phyloP scores from a whole-genome alignment of 2,888 invertebrate species.

The Nomada hirtipes region DNA sequence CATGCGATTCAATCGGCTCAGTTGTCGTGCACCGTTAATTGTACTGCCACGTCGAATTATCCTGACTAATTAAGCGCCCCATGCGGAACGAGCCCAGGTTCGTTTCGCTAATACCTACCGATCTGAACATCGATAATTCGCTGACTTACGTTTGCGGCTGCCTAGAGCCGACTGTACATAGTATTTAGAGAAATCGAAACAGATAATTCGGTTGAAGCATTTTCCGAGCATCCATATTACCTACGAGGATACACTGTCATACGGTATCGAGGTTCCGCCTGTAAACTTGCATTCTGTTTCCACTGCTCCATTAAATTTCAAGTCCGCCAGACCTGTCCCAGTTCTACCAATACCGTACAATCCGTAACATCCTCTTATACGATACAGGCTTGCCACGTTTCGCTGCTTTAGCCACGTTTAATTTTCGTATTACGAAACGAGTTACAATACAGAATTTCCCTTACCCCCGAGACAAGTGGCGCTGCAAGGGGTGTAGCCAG shows the following conservation, averaged over 20 bases:
- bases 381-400: not conserved
- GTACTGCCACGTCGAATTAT: constrained; percentile 58
- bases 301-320: constrained; percentile 17
- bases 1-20: constrained; percentile 35
- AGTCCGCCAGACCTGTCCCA: not conserved
- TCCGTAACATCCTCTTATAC: constrained; percentile 3
- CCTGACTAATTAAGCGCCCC: constrained; percentile 51
- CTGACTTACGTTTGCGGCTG: constrained; percentile 41
- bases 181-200: constrained; percentile 5
- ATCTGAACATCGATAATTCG: constrained; percentile 54
- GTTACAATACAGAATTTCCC: constrained; percentile 78
- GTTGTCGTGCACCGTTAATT: constrained; percentile 47
- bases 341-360: constrained; percentile 1
- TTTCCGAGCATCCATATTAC: not conserved
- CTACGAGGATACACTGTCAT: not conserved
- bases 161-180: constrained; percentile 13
- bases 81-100: constrained; percentile 42
- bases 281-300: constrained; percentile 30
- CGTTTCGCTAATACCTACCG: constrained; percentile 53
- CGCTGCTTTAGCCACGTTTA: constrained; percentile 5
- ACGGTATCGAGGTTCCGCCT: not conserved
- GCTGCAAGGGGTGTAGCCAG: constrained; percentile 96
- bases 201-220: constrained; percentile 21
- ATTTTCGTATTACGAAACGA: constrained; percentile 7
- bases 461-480: constrained; percentile 95